A percentile compares a stretch with the other conserved stretches of the same genome.
These are phyloP conservation scores for Neogobius melanostomus DNA, from an alignment of 2,113 vertebrate genomes.

Conservation along the genomic window DNA sequence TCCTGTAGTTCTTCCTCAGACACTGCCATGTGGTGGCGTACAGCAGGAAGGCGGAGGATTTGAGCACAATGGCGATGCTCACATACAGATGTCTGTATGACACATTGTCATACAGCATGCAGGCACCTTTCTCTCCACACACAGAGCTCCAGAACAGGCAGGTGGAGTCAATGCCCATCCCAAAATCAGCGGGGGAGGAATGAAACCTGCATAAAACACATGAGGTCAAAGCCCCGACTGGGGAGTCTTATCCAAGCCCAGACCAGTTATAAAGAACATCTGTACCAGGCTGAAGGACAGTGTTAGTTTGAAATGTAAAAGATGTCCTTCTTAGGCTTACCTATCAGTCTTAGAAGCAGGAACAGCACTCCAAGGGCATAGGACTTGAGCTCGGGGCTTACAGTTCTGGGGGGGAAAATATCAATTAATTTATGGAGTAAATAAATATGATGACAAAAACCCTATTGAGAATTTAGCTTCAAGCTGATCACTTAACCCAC, in stretches of 20 bases:
- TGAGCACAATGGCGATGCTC: slow-evolving; percentile 78
- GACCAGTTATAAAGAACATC: too few relatives aligned
- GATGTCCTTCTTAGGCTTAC: slow-evolving; percentile 40
- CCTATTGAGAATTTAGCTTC: too few relatives aligned
- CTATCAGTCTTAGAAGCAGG: slow-evolving; percentile 75
- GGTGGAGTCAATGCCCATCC: slow-evolving; percentile 80
- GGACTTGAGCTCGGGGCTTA: slow-evolving; percentile 76
- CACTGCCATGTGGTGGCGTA: slow-evolving; percentile 78
- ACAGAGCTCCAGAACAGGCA: slow-evolving; percentile 78
- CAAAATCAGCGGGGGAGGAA: slow-evolving; percentile 79
- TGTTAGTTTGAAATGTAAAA: too few relatives aligned
- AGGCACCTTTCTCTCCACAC: slow-evolving; percentile 75
- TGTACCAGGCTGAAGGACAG: slow-evolving; percentile 15
- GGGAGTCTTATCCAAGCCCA: neutral
- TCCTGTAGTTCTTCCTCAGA: slow-evolving; percentile 75
- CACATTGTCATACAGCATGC: slow-evolving; percentile 78
- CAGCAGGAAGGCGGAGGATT: slow-evolving; percentile 73
- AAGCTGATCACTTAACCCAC: neutral
- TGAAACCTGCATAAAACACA: slow-evolving; percentile 70
- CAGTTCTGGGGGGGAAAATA: slow-evolving; percentile 60
- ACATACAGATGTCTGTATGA: slow-evolving; percentile 79
- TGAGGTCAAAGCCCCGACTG: slow-evolving; percentile 32
- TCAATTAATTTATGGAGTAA: neutral
- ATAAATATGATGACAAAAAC: neutral
- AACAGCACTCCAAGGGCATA: slow-evolving; percentile 77